Evolutionary conservation across 1,140 invertebrate genomes (phyloP).

Genomic region (Trachymyrmex cornetzi): DNA sequence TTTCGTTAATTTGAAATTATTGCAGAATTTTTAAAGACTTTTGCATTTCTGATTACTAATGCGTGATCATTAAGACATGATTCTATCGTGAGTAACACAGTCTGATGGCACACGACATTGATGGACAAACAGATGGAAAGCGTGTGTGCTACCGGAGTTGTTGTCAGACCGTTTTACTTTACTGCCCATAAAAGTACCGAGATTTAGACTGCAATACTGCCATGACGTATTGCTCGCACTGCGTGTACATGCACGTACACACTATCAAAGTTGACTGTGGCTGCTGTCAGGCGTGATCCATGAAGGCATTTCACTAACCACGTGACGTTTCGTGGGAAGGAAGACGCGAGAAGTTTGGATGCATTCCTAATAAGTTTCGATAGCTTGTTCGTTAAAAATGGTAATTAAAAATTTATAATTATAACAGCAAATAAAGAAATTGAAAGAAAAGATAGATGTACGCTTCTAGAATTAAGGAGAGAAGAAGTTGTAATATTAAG

Average conservation of each 20-base stretch:
- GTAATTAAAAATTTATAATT: not conserved
- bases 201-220: slow-evolving; percentile 86
- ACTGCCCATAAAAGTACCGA: slow-evolving; percentile 86
- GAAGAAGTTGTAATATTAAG: not conserved
- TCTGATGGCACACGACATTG: slow-evolving; percentile 63
- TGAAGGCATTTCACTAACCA: slow-evolving; percentile 41
- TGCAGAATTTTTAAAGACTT: not conserved
- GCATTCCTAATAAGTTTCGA: not conserved
- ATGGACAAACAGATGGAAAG: slow-evolving; percentile 75
- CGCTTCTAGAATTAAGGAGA: not conserved
- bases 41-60: slow-evolving; percentile 11
- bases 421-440: not conserved
- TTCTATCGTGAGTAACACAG: slow-evolving; percentile 48
- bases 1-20: not conserved
- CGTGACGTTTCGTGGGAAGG: slow-evolving; percentile 59
- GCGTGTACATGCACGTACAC: slow-evolving; percentile 63
- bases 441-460: not conserved
- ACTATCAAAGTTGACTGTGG: slow-evolving; percentile 12
- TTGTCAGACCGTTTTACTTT: slow-evolving; percentile 86
- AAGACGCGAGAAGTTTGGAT: slow-evolving; percentile 9
- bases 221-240: slow-evolving; percentile 82
- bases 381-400: not conserved
- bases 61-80: slow-evolving; percentile 47
- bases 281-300: slow-evolving; percentile 60
- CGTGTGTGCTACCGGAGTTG: slow-evolving; percentile 77